Conservation (phyloP, 1,140 invertebrate genomes). For the Atta texana region DNA sequence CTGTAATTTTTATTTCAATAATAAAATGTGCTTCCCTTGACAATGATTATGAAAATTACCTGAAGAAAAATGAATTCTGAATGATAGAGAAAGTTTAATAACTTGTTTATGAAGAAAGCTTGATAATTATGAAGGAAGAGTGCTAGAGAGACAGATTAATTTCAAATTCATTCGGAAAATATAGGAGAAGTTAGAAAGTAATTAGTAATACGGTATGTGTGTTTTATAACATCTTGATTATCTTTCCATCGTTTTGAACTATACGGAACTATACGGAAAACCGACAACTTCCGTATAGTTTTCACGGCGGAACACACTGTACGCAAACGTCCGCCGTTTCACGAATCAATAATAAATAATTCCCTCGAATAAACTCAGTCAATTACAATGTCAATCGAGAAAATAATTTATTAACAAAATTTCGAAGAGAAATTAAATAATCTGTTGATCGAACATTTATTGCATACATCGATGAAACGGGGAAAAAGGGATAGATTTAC, state of each 20-base stretch:
- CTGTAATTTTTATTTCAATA: neutral
- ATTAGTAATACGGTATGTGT: neutral
- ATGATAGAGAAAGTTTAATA: slow-evolving; percentile 18
- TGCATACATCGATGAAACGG: slow-evolving; percentile 73
- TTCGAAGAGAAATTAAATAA: slow-evolving; percentile 64
- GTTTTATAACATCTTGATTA: slow-evolving; percentile 25
- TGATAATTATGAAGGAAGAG: neutral
- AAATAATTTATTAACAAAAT: slow-evolving; percentile 63
- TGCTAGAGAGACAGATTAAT: neutral
- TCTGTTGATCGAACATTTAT: slow-evolving; percentile 77
- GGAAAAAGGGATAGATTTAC: slow-evolving; percentile 67
- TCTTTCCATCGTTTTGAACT: slow-evolving; percentile 38
- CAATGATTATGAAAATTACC: neutral
- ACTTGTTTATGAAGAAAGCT: slow-evolving; percentile 1
- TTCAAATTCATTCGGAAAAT: neutral
- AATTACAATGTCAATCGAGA: slow-evolving; percentile 56
- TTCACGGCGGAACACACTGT: slow-evolving; percentile 1
- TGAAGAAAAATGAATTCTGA: slow-evolving; percentile 5
- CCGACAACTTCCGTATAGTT: slow-evolving; percentile 23
- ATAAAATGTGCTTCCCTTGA: neutral
- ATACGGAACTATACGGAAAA: no score
- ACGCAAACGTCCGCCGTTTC: slow-evolving; percentile 45
- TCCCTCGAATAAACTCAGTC: slow-evolving; percentile 44
- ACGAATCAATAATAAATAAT: slow-evolving; percentile 28
- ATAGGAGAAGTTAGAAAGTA: slow-evolving; percentile 1